phyloP scores from a whole-genome alignment of 2,888 invertebrate genomes.

The Stomorhina lunata region DNA sequence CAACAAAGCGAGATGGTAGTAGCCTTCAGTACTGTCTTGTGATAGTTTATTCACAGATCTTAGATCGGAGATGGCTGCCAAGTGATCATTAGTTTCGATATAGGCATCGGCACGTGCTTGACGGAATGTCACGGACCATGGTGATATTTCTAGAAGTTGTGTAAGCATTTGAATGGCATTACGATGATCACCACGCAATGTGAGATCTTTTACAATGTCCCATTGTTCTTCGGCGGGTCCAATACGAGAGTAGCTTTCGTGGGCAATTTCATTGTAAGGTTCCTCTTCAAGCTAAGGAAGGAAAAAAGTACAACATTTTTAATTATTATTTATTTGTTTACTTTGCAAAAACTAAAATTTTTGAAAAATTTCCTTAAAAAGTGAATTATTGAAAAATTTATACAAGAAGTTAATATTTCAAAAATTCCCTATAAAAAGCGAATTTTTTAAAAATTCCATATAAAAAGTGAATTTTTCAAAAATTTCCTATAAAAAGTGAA shows the following conservation, averaged over 20 bases:
- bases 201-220: constrained; percentile 84
- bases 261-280: constrained; percentile 88
- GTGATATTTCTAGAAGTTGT: constrained; percentile 88
- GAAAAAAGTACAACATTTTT: not conserved
- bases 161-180: constrained; percentile 85
- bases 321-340: too few species aligned
- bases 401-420: too few species aligned
- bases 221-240: constrained; percentile 84
- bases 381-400: too few species aligned
- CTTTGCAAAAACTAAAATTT: too few species aligned
- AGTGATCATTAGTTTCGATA: constrained; percentile 87
- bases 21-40: constrained; percentile 94
- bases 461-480: too few species aligned
- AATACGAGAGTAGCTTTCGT: constrained; percentile 85
- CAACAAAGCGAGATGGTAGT: constrained; percentile 85
- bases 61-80: constrained; percentile 94
- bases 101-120: constrained; percentile 93
- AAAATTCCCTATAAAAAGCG: too few species aligned
- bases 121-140: constrained; percentile 92
- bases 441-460: too few species aligned
- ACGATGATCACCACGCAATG: constrained; percentile 81
- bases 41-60: constrained; percentile 93
- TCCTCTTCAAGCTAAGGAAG: constrained; percentile 84
- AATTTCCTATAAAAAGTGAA: too few species aligned
- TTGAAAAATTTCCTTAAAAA: too few species aligned